These are phyloP conservation scores for Chrysopa pallens DNA, from an alignment of 1,140 invertebrate genomes.

Conservation along the genomic window DNA sequence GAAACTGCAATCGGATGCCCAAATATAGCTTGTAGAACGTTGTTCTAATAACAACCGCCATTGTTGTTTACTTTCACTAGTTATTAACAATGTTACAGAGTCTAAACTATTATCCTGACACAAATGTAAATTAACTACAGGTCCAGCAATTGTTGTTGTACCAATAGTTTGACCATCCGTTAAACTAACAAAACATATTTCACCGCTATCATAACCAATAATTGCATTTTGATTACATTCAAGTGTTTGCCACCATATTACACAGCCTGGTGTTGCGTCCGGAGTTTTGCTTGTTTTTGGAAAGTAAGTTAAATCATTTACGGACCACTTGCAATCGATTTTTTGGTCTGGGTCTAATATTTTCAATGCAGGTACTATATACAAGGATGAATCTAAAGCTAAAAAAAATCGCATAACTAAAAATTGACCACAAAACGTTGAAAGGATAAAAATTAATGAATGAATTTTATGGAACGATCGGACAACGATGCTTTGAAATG, in stretches of 20 bases:
- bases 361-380: conserved; percentile 38
- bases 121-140: conserved; percentile 37
- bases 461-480: conserved; percentile 23
- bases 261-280: conserved; percentile 31
- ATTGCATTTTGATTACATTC: conserved; percentile 42
- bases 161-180: conserved; percentile 44
- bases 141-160: conserved; percentile 37
- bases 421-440: no score
- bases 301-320: conserved; percentile 30
- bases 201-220: conserved; percentile 51
- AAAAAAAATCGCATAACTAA: conserved; percentile 4
- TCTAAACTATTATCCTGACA: conserved; percentile 49
- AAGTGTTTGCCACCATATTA: conserved; percentile 56
- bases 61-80: conserved; percentile 37
- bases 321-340: conserved; percentile 37
- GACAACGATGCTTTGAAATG: no score
- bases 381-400: conserved; percentile 33
- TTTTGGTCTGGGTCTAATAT: conserved; percentile 31
- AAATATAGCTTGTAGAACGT: conserved; percentile 33
- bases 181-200: conserved; percentile 50
- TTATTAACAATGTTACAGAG: conserved; percentile 46
- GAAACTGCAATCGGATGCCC: conserved; percentile 26
- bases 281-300: conserved; percentile 25
- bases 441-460: no score
- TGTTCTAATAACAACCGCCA: conserved; percentile 45